Conservation (phyloP, 2,113 vertebrate species). For the Pygathrix nemaeus region DNA sequence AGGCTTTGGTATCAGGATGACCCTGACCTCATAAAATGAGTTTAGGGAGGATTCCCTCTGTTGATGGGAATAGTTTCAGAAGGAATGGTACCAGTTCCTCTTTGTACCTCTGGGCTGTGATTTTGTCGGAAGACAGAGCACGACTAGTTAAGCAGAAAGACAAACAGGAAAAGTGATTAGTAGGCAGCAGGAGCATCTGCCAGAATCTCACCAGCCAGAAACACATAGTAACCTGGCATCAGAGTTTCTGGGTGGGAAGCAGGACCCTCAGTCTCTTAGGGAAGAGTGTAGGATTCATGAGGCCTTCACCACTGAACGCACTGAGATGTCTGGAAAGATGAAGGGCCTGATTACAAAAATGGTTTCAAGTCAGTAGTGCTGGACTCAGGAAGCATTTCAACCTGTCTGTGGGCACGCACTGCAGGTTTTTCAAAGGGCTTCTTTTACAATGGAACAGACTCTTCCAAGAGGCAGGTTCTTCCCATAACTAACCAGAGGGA, state of each 20-base stretch:
- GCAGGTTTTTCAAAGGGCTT: background rate
- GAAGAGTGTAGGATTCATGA: accelerated
- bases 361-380: background rate
- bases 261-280: background rate
- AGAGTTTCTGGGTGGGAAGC: background rate
- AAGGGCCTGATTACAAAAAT: background rate
- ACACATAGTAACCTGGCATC: accelerated
- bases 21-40: too few relatives aligned
- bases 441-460: background rate
- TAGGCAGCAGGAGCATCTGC: conserved; percentile 8
- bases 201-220: background rate
- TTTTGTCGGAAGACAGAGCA: background rate
- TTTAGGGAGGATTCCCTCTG: too few relatives aligned
- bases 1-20: too few relatives aligned
- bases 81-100: too few relatives aligned
- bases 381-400: background rate
- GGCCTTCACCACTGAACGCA: background rate
- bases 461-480: background rate
- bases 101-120: background rate
- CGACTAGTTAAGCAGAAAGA: conserved; percentile 52
- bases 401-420: background rate
- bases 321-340: background rate
- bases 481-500: background rate
- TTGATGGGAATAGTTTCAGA: too few relatives aligned
- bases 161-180: conserved; percentile 46